Evolutionary conservation across 2,113 vertebrate species (phyloP).

Genomic region (Anser cygnoides): DNA sequence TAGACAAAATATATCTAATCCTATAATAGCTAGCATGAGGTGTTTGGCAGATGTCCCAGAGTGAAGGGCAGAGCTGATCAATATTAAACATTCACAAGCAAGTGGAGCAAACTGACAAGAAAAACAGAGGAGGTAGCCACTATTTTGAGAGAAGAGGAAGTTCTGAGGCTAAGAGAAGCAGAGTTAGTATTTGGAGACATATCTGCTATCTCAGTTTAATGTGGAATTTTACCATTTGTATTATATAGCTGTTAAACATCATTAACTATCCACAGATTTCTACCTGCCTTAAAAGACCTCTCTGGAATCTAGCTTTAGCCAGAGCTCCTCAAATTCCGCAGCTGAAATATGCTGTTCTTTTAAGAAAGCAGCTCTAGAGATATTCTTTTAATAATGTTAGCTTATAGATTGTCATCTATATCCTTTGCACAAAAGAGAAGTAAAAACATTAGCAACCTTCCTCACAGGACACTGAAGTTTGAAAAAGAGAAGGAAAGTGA

Average conservation of each 20-base stretch:
- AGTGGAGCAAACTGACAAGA: conserved; percentile 30
- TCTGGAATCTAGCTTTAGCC: neutral
- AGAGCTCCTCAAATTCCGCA: neutral
- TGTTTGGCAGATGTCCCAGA: conserved; percentile 50
- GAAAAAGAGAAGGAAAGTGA: neutral
- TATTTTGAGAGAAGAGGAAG: neutral
- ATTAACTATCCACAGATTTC: neutral
- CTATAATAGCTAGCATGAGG: conserved; percentile 40
- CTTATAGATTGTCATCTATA: neutral
- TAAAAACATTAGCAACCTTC: neutral
- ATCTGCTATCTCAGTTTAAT: neutral
- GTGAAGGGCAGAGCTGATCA: conserved; percentile 41
- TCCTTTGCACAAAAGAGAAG: neutral
- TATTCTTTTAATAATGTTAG: neutral
- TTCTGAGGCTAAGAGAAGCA: neutral
- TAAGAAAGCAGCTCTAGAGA: neutral
- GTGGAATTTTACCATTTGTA: neutral
- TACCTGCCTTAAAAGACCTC: neutral
- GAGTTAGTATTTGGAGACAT: neutral
- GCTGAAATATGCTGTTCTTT: neutral
- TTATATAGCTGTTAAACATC: neutral
- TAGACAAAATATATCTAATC: conserved; percentile 62
- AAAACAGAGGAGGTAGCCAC: neutral
- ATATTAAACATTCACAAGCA: conserved; percentile 41
- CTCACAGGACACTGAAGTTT: neutral